Evolutionary conservation across 2,113 vertebrate genomes (phyloP).

Genomic region (Halichoerus grypus): DNA sequence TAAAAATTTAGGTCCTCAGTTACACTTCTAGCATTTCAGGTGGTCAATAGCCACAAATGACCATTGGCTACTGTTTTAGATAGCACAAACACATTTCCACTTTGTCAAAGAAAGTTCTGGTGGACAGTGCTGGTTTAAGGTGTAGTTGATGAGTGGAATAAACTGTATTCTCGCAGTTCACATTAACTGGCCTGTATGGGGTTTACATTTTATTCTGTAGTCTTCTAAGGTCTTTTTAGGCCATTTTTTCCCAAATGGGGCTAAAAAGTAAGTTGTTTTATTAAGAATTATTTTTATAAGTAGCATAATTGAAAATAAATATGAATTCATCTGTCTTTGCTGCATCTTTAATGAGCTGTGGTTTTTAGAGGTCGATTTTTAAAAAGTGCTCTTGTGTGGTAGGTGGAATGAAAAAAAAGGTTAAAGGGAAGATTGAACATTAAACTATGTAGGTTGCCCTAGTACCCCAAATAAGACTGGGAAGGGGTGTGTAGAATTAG

Average conservation of each 20-base stretch:
- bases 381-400: neutral
- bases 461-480: neutral
- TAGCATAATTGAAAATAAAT: slow-evolving; percentile 50
- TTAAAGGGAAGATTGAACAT: slow-evolving; percentile 1
- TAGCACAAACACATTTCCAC: neutral
- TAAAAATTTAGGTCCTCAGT: neutral
- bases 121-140: neutral
- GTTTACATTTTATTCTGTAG: neutral
- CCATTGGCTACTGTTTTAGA: neutral
- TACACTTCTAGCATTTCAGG: neutral
- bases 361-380: slow-evolving; percentile 1
- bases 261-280: neutral
- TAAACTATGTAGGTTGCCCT: neutral
- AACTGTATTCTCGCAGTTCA: neutral
- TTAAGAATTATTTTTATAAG: slow-evolving; percentile 42
- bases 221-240: slow-evolving; percentile 2
- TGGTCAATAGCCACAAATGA: neutral
- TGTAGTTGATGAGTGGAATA: neutral
- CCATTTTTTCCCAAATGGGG: neutral
- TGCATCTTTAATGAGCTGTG: slow-evolving; percentile 32
- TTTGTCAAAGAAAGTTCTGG: neutral
- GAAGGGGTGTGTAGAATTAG: neutral
- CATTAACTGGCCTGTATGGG: neutral
- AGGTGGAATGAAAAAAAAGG: neutral
- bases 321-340: neutral